Conservation (phyloP, 2,888 invertebrate species). For the Aspidiotus destructor region DNA sequence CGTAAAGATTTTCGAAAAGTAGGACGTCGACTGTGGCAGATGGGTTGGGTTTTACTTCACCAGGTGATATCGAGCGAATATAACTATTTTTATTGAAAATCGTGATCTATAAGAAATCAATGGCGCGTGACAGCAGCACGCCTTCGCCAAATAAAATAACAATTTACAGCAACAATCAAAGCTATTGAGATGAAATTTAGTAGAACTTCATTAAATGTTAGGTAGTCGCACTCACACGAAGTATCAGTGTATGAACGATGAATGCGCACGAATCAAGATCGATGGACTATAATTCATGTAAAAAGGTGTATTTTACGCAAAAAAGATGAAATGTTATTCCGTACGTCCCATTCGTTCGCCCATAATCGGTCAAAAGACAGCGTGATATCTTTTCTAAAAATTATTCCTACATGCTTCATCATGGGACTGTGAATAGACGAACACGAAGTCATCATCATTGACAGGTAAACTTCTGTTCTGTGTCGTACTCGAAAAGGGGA, state of each 20-base stretch:
- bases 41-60: background rate
- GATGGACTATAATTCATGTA: background rate
- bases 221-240: conserved; percentile 13
- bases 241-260: background rate
- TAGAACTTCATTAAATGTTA: conserved; percentile 12
- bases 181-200: conserved; percentile 8
- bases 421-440: too few species aligned
- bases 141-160: conserved; percentile 15
- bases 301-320: background rate
- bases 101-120: conserved; percentile 2
- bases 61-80: conserved; percentile 12
- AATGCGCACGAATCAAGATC: background rate
- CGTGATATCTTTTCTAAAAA: too few species aligned
- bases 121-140: conserved; percentile 17
- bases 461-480: too few species aligned
- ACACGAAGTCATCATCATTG: too few species aligned
- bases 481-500: too few species aligned
- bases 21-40: background rate
- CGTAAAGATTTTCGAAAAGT: too few species aligned
- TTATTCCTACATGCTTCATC: too few species aligned
- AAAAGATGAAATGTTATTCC: background rate
- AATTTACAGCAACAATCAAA: conserved; percentile 6
- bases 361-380: too few species aligned
- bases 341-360: too few species aligned
- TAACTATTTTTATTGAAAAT: conserved; percentile 1